Base-by-base conservation (phyloP, 2,797 vertebrate genomes). In the Petrocephalus schoutedeni region DNA sequence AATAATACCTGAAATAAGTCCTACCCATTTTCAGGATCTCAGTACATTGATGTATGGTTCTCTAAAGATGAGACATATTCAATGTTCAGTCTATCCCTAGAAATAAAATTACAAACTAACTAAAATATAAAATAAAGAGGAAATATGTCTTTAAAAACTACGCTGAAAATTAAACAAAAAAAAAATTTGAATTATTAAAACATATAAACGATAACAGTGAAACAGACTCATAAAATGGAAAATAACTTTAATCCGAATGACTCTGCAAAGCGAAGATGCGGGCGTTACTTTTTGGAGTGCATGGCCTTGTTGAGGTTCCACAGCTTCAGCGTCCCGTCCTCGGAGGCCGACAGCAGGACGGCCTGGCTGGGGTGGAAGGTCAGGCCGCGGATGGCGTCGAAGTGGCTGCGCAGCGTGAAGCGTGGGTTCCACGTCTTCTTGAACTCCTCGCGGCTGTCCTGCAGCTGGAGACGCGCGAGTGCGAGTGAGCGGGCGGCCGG, bases 231-330 rank as follows among this genome's bases (percentile, higher is more conserved):
- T 51, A 51, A 51, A 51, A 51, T 51, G 1, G 49, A 51, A 4
- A 5, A 51, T 51, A 6, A 51, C 49, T 41, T 41, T 16, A 64
- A 67, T 67, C 61, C 12, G 49, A 23, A 53, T 7, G 8, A 53
- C 77, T 80, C 12, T 1, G 41, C 4, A 32, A 32, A 19, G 41
- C 41, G 21, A 19, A 16, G 3, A 58, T 8, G 14, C 12, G 32
- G 16, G 28, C 5, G 61, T 94, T 93, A 97, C 97, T 97, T 98
- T 91, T 98, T 98, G 67, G 97, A 96, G 7, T 96, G 94, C 88
- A 96, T 96, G 0, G 97, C 95, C 89, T 97, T 98, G 93, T 98
- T 97, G 82, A 98, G 96, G 94, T 98, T 98, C 97, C 97, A 98
- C 32, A 98, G 96, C 86, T 98, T 98, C 87, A 98, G 94, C 0